phyloP scores from a whole-genome alignment of 2,797 vertebrate species.

The Platalea minor region DNA sequence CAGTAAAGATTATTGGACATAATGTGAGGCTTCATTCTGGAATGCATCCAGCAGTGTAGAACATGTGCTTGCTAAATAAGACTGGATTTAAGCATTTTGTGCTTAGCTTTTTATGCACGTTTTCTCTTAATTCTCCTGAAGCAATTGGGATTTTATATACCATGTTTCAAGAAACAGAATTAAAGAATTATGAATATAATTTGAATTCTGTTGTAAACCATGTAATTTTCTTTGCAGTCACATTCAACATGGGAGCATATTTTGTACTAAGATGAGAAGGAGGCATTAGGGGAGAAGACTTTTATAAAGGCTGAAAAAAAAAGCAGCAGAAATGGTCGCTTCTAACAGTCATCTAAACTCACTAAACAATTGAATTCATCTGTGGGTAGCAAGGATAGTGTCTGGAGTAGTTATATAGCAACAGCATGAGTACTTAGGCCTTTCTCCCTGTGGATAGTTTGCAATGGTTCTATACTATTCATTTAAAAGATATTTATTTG shows the following conservation, averaged over 20 bases:
- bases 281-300: not conserved
- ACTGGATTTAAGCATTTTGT: not conserved
- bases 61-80: not conserved
- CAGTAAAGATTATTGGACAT: constrained; percentile 7
- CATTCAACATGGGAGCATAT: not conserved
- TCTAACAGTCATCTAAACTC: not conserved
- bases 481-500: constrained; percentile 29
- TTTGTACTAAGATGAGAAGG: not conserved
- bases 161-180: not conserved
- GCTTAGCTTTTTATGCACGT: not conserved
- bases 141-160: not conserved
- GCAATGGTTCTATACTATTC: not conserved
- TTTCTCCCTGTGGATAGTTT: not conserved
- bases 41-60: not conserved
- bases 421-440: not conserved
- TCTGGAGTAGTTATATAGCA: constrained; percentile 1
- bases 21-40: not conserved
- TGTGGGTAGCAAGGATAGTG: not conserved
- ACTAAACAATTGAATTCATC: constrained; percentile 23
- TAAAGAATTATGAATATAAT: not conserved
- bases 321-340: constrained; percentile 25
- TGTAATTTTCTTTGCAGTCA: not conserved
- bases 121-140: constrained; percentile 1
- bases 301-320: constrained; percentile 12
- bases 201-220: not conserved